A percentile compares a stretch with the other conserved stretches of the same genome.
These are phyloP conservation scores for Oreochromis tanganicae DNA, from an alignment of 2,113 vertebrate genomes.

Conservation along the genomic window DNA sequence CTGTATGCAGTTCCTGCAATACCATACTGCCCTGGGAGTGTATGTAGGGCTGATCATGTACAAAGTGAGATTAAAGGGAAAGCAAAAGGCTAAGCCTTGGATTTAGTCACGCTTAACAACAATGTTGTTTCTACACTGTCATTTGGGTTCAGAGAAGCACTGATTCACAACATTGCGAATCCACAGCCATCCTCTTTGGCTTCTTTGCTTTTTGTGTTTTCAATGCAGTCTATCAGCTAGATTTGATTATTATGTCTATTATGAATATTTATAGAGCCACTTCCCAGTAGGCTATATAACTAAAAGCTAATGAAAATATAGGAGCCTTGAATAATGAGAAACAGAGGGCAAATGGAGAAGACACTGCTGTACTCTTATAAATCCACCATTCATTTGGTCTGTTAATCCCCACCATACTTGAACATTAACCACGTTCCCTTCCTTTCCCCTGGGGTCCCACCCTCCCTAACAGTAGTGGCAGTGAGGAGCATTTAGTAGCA, in stretches of 20 bases:
- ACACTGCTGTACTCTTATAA: background rate
- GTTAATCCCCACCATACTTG: background rate
- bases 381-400: background rate
- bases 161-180: background rate
- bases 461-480: background rate
- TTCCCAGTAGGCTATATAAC: background rate
- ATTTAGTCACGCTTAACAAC: conserved; percentile 37
- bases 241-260: conserved; percentile 32
- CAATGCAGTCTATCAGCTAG: background rate
- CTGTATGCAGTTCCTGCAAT: conserved; percentile 33
- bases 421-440: conserved; percentile 4
- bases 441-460: background rate
- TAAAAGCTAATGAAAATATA: background rate
- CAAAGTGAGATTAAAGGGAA: conserved; percentile 53
- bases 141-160: background rate
- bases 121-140: background rate
- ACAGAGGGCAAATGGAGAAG: background rate
- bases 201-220: background rate
- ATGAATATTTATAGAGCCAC: conserved; percentile 35
- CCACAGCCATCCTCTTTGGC: background rate
- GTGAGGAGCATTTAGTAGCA: conserved; percentile 29
- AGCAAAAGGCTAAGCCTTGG: conserved; percentile 18
- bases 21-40: conserved; percentile 20
- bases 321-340: background rate
- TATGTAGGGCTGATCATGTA: conserved; percentile 41